Conservation (phyloP, 2,888 invertebrate species). For the Augochlorella aurata region DNA sequence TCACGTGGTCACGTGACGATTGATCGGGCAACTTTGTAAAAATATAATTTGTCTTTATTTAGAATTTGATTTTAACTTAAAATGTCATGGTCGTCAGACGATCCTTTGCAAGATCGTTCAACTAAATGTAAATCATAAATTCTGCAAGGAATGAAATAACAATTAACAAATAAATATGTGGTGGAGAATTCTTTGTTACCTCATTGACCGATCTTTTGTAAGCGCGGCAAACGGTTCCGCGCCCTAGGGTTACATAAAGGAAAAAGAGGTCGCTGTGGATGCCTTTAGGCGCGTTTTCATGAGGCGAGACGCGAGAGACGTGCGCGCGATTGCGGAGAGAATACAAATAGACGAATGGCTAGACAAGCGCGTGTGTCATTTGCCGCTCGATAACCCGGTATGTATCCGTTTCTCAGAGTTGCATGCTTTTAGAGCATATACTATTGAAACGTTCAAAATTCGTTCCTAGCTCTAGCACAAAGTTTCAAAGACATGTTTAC, state of each 20-base stretch:
- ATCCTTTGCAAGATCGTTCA: neutral
- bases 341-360: neutral
- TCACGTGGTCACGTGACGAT: neutral
- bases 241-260: neutral
- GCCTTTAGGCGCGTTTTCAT: neutral
- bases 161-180: too few relatives aligned
- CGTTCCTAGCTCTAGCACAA: neutral
- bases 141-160: too few relatives aligned
- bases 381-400: neutral
- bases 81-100: too few relatives aligned
- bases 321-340: neutral
- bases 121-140: neutral
- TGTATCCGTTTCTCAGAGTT: neutral
- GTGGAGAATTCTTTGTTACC: neutral
- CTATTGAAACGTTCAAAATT: neutral
- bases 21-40: too few relatives aligned
- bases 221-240: neutral
- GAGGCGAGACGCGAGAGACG: neutral
- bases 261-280: neutral
- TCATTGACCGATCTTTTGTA: neutral
- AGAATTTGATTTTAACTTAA: too few relatives aligned
- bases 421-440: neutral
- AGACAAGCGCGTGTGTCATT: neutral
- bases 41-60: too few relatives aligned
- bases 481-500: neutral